Evolutionary conservation across 2,888 invertebrate species (phyloP).

Genomic region (Sphinx pinastri): DNA sequence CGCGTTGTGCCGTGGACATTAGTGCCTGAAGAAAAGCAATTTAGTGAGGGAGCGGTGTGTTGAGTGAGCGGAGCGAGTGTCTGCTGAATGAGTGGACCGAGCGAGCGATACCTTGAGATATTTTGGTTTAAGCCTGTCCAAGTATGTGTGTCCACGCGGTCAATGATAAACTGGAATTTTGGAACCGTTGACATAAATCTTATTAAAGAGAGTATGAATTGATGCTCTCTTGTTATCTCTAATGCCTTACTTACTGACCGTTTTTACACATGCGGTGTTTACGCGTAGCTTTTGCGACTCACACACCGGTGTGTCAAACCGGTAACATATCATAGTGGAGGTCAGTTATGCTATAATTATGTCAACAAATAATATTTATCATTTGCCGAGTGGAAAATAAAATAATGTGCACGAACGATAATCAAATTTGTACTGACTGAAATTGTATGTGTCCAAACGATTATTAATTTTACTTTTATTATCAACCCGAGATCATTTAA

Average conservation of each 20-base stretch:
- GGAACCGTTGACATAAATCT: not conserved
- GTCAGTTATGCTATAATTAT: too few species aligned
- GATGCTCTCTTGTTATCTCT: too few species aligned
- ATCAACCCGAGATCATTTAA: too few species aligned
- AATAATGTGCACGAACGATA: not conserved
- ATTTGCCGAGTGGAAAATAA: not conserved
- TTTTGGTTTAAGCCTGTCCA: not conserved
- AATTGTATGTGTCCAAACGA: too few species aligned
- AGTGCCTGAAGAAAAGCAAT: constrained; percentile 8
- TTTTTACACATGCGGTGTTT: too few species aligned
- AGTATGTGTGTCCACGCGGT: not conserved
- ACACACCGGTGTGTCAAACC: too few species aligned
- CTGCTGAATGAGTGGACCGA: not conserved
- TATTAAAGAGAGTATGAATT: not conserved
- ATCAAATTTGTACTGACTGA: not conserved
- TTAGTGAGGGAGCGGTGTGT: not conserved
- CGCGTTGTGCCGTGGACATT: not conserved
- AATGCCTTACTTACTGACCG: too few species aligned
- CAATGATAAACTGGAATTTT: not conserved
- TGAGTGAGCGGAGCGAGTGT: not conserved
- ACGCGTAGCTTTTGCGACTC: too few species aligned
- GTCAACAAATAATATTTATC: not conserved
- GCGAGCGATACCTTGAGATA: not conserved
- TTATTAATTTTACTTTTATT: too few species aligned
- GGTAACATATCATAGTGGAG: too few species aligned